These are phyloP conservation scores for Pogonocichla stellata DNA, from an alignment of 2,113 vertebrate genomes.

Conservation along the genomic window DNA sequence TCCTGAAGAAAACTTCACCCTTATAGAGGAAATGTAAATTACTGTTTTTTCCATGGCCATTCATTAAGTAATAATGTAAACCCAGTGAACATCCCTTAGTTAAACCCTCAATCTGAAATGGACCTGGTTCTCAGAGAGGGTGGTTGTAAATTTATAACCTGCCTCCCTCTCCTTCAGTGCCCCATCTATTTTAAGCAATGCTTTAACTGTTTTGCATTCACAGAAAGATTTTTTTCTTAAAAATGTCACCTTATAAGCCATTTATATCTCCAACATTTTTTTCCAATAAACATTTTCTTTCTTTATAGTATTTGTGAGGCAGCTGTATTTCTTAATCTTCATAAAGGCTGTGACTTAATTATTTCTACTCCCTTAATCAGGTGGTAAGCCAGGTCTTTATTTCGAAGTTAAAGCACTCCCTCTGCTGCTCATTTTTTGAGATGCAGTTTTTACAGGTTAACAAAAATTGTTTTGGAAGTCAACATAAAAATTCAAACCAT, in stretches of 20 bases:
- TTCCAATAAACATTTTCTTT: conserved; percentile 13
- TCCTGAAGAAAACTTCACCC: neutral
- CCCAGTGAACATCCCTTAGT: neutral
- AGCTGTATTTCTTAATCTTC: conserved; percentile 69
- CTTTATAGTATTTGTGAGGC: conserved; percentile 50
- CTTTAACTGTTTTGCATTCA: neutral
- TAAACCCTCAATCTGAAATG: neutral
- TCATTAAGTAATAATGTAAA: neutral
- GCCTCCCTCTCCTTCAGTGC: neutral
- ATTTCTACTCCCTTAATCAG: conserved; percentile 64
- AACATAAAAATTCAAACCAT: neutral
- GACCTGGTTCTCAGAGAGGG: neutral
- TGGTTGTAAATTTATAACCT: neutral
- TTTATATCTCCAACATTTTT: conserved; percentile 30
- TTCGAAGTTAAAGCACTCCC: conserved; percentile 75
- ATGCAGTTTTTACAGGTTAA: conserved; percentile 6
- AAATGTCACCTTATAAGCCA: neutral
- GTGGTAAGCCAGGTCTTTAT: neutral
- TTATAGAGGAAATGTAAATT: neutral
- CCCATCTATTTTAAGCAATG: neutral
- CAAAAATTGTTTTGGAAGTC: neutral
- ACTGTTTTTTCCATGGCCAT: conserved; percentile 2
- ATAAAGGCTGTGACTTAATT: conserved; percentile 67
- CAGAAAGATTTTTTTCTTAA: neutral
- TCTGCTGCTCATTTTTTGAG: conserved; percentile 69